Percentiles rank a stretch among this genome's conserved stretches.
phyloP scores from a whole-genome alignment of 1,140 invertebrate genomes.

The Euura saliciscinereae region DNA sequence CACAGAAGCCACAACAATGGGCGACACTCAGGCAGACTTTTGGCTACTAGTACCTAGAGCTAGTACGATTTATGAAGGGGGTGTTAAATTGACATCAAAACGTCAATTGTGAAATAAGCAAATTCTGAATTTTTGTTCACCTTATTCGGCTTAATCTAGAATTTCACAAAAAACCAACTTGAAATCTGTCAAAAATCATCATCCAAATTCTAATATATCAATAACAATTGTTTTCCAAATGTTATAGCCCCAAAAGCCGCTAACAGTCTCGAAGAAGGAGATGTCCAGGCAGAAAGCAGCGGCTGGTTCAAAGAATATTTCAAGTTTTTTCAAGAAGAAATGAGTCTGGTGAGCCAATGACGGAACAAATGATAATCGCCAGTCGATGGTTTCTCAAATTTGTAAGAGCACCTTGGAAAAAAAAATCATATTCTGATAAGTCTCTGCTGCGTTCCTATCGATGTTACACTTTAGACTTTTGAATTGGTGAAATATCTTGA shows the following conservation, averaged over 20 bases:
- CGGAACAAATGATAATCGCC: not conserved
- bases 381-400: not conserved
- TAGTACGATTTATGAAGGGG: no score
- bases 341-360: conserved; percentile 26
- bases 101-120: no score
- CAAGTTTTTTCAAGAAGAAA: conserved; percentile 73
- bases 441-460: conserved; percentile 38
- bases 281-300: conserved; percentile 76
- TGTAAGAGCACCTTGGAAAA: not conserved
- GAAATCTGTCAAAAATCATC: no score
- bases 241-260: conserved; percentile 53
- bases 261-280: conserved; percentile 67
- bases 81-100: no score
- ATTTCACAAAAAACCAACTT: no score
- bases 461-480: conserved; percentile 36
- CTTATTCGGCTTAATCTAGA: no score
- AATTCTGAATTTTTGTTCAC: no score
- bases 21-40: no score
- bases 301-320: conserved; percentile 74
- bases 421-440: conserved; percentile 12
- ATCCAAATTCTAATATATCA: no score
- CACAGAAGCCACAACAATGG: no score
- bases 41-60: no score
- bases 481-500: conserved; percentile 12
- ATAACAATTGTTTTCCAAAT: conserved; percentile 19